Base-by-base conservation (phyloP, 2,888 invertebrate genomes). In the Limnephilus lunatus region DNA sequence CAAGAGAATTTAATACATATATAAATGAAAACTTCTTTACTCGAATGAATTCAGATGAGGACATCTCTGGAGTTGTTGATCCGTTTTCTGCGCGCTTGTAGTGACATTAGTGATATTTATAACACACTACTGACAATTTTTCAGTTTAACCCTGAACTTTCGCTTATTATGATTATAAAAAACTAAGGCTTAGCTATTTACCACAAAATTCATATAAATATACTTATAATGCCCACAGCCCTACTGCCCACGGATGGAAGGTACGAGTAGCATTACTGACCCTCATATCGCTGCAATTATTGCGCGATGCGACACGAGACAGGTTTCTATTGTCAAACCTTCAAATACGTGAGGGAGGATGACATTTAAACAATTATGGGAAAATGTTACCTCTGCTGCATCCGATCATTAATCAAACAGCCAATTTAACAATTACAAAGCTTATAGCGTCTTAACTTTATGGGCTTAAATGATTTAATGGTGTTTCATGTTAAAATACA, bases 321-420 rank as follows among this genome's bases (percentile, higher is more conserved):
- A 32, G 83, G 83, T 83, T 83, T 83, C 83, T 83, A 83, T 83
- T 83, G 83, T 83, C 68, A 68, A 68, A 25, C 68, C 68, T 68
- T 68, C 68, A n/a, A 68, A 68, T 68, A 68, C 19, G 3, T 0
- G 35, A 3, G 25, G 68, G 68, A 68, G n/a, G 68, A 68, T 68
- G 68, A 68, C 68, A n/a, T 68, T 25, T 7, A 68, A 68, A 68
- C 25, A 68, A 68, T 68, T 68, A 68, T 25, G 25, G 68, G 68
- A 68, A 68, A 25, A 25, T 25, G 68, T 68, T 25, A 68, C 68
- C 68, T 68, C 68, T 7, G 68, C n/a, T 7, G 68, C 68, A 68
- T n/a, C 25, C 68, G 68, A 25, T 2, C 68, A 68, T 68, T 68
- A 68, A 25, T n/a, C 68, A n/a, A 68, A 25, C 2, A 68, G 68